Base-by-base conservation (phyloP, 2,888 invertebrate species). In the Prenolepis imparis region DNA sequence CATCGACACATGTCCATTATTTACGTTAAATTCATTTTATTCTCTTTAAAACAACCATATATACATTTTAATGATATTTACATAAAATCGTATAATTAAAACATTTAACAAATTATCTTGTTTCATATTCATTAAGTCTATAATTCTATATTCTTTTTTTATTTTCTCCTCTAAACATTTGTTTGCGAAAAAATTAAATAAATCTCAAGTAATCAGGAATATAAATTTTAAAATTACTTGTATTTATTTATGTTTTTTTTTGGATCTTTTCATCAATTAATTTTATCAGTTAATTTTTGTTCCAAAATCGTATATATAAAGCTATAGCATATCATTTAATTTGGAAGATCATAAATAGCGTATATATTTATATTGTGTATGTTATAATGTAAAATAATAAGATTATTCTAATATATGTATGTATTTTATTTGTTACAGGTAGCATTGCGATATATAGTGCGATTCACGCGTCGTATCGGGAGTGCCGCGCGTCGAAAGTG, bases 31-130 rank as follows among this genome's bases (percentile, higher is more conserved):
- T 39, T 4, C 44, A 32, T 67, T 15, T 36, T 9, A 28, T 1
- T 75, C 11, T 48, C 24, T 75, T 6, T 44, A 18, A 36, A 48
- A 48, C 18, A 75, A 18, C 8, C 44, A 61, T 61, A 15, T 70
- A 57, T 24, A 57, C 18, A 12, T 39, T 72, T 39, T 24, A 32
- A 9, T 21, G 21, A 36, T 70, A 52, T 12, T 4, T n/a, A 36
- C 36, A 21, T 32, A 48, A 15, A 52, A 68, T 3, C 18, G n/a
- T n/a, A 28, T 24, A 3, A 48, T 48, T 48, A 18, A 15, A 18
- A 18, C 4, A 15, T 3, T 0, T 28, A 12, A 24, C 24, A n/a
- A 44, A 21, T 8, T 48, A 67, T 5, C 15, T 21, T 3, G 21
- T 18, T 18, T 15, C 18, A 5, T 12, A 39, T 39, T 1, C 12